Base-by-base conservation (phyloP, 2,888 invertebrate species). In the Xylota sylvarum region DNA sequence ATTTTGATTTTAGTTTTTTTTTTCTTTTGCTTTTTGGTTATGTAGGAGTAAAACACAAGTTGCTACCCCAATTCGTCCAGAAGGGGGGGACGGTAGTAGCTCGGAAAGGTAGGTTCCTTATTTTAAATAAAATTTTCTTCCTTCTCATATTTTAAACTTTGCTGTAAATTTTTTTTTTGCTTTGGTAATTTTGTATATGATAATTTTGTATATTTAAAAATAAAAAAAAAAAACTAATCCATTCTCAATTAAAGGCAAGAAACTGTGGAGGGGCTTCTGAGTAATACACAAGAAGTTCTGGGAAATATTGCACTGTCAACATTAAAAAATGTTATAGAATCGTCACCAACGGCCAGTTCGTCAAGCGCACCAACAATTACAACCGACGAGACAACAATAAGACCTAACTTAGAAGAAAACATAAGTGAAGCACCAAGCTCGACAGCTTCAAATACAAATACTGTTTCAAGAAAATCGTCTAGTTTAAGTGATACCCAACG, bases 221-320 rank as follows among this genome's bases (percentile, higher is more conserved):
- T 12, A 12, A 3, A 2, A 52, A 19, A n/a, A 27, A 43, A 43
- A 14, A 14, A 43, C 17, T 46, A 46, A 56, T 69, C 5, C 50
- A 55, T 50, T 70, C 46, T 73, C 72, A 65, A 73, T 89, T 88
- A 86, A 88, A 95, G 95, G 95, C 93, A 94, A 91, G 95, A 95
- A 90, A 95, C 95, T 9, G 94, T 95, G 90, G 95, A 95, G 90
- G 95, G 95, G 90, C 92, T 95, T 82, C 93, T 95, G 89, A 94
- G 94, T 90, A 94, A 94, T 88, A 95, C 95, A 78, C 95, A 95
- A 90, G 95, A 95, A 92, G 95, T 94, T 84, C 94, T 95, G 79
- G 94, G 94, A 19, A 94, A 94, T 89, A 95, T 94, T 91, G 94
- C 95, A 93, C 94, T 91, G 93, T 94, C 0, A 93, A 93, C 48